Percentiles rank a stretch among this genome's conserved stretches.
phyloP scores from a whole-genome alignment of 1,140 invertebrate genomes.

The Conus ventricosus region DNA sequence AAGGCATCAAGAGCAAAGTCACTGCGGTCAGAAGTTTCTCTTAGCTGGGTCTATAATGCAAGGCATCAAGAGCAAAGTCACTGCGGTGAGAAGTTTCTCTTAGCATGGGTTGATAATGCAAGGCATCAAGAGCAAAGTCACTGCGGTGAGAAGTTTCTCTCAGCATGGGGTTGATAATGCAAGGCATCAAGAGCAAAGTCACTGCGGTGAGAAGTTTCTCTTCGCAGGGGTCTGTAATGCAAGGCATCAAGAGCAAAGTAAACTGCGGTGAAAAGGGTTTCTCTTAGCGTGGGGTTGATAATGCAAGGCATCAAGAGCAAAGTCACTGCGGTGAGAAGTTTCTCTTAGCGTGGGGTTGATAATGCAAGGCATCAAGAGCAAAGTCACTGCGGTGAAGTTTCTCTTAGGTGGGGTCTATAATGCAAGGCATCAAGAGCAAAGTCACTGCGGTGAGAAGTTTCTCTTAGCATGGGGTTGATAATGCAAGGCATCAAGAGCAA shows the following conservation, averaged over 20 bases:
- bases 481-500: slow-evolving; percentile 85
- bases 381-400: slow-evolving; percentile 80
- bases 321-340: slow-evolving; percentile 81
- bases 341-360: too few relatives aligned
- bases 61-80: slow-evolving; percentile 84
- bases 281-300: too few relatives aligned
- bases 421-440: slow-evolving; percentile 84
- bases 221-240: too few relatives aligned
- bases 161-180: slow-evolving; percentile 58
- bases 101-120: too few relatives aligned
- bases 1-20: slow-evolving; percentile 85
- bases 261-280: slow-evolving; percentile 78
- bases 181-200: slow-evolving; percentile 85
- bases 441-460: slow-evolving; percentile 82
- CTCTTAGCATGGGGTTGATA: too few relatives aligned
- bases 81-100: too few relatives aligned
- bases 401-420: too few relatives aligned
- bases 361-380: slow-evolving; percentile 84
- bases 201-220: slow-evolving; percentile 80
- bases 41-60: too few relatives aligned
- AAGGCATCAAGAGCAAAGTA: slow-evolving; percentile 85
- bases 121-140: slow-evolving; percentile 84
- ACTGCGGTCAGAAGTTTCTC: slow-evolving; percentile 77
- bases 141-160: slow-evolving; percentile 76
- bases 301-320: slow-evolving; percentile 83